These are phyloP conservation scores for Steinernema carpocapsae DNA, from an alignment of 2,888 invertebrate genomes.

Conservation along the genomic window DNA sequence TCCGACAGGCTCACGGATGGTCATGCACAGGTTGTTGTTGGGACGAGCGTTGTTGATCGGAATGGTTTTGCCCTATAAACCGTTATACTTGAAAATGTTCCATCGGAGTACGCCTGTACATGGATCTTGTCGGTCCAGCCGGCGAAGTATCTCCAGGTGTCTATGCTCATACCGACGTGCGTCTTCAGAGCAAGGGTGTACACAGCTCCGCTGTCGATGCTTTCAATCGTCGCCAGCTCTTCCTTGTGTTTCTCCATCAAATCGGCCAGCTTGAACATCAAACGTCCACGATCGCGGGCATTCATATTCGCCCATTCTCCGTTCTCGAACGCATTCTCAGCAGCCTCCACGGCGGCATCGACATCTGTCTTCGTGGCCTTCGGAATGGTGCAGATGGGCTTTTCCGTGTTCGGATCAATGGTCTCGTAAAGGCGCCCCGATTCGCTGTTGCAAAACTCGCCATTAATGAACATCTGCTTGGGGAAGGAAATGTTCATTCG, in stretches of 20 bases:
- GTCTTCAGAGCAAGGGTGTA: constrained; percentile 94
- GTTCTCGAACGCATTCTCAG: constrained; percentile 74
- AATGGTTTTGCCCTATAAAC: constrained; percentile 79
- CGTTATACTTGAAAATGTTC: no score
- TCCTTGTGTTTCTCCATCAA: constrained; percentile 92
- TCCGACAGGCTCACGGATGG: constrained; percentile 87
- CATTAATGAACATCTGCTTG: constrained; percentile 87
- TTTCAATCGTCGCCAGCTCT: constrained; percentile 90
- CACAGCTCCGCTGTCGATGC: constrained; percentile 91
- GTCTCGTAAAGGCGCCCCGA: constrained; percentile 75
- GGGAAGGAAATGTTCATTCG: constrained; percentile 85
- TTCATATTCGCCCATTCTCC: constrained; percentile 95
- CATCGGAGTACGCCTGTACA: no score
- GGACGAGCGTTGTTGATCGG: constrained; percentile 91
- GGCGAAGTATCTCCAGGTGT: constrained; percentile 93
- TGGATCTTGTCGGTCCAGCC: constrained; percentile 94
- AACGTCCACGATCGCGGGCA: constrained; percentile 84
- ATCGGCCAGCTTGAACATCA: constrained; percentile 87
- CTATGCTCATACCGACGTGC: constrained; percentile 95
- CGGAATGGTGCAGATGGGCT: constrained; percentile 73
- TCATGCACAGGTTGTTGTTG: constrained; percentile 85
- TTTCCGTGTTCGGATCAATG: constrained; percentile 86
- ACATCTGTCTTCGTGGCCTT: constrained; percentile 80
- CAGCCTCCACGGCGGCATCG: constrained; percentile 84
- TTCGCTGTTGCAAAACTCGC: constrained; percentile 81